Base-by-base conservation (phyloP, 2,113 vertebrate genomes). In the Onychorhynchus coronatus region DNA sequence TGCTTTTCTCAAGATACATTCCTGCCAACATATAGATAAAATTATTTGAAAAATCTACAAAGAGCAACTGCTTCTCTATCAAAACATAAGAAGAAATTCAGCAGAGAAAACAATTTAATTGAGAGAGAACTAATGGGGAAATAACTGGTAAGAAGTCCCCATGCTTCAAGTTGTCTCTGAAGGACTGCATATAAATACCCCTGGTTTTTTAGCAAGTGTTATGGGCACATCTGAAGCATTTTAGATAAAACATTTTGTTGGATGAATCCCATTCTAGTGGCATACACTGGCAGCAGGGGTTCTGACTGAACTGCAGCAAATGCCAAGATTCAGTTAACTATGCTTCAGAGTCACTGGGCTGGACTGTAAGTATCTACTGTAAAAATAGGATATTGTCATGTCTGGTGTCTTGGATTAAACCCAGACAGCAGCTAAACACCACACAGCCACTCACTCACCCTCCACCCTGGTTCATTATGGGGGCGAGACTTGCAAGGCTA, bases 11-110 rank as follows among this genome's bases (percentile, higher is more conserved):
- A 78, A 65, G 76, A 67, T 49, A 30, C 24, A 9, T 71, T 92
- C 21, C 91, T 95, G 91, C 55, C 23, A 86, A 71, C 15, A n/a
- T 56, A 61, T 44, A 85, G 93, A 95, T 95, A 93, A 92, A 92
- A 73, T 76, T 94, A 65, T 72, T 72, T 77, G 35, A 93, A 89
- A 87, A 91, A 78, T 73, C 46, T 94, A 42, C 73, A 62, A 91
- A 66, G 55, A 95, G 3, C 27, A 82, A 85, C 62, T 70, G 41
- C 7, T 85, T 81, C 30, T 31, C 24, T 70, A 31, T 47, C 17
- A 30, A 85, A 89, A 81, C 52, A 39, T 12, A 76, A 35, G 58
- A 85, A 91, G 78, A 50, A 67, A 42, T 41, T 87, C 50, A 53
- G 56, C 49, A 49, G 62, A 88, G 85, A 15, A 75, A 85, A 31